Evolutionary conservation across 2,113 vertebrate genomes (phyloP), one percentile per base, ranked within the genome.

Genomic region (Clarias magur): DNA sequence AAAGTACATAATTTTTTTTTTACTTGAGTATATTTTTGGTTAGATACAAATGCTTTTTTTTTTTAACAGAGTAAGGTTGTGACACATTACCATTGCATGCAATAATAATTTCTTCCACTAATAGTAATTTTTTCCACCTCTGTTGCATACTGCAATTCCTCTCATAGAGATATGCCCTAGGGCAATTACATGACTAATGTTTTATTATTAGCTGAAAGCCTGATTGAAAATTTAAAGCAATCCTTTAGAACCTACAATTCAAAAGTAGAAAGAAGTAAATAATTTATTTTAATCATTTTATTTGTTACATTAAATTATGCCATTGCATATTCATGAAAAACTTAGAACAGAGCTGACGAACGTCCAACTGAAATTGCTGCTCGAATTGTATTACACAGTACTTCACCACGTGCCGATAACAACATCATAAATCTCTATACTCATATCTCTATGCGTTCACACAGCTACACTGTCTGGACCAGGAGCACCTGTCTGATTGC

Each of bases 321-420:
- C 13, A 16, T 59, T 59, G 15, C 15, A 59, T 16, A 17, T 4
- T 59, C 57, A 59, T 59, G 57, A 15, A 59, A 59, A 15, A 59
- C 4, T 3, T 59, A 15, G 57, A 15, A 59, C 57, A 59, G 57
- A 16, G 15, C 57, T 59, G 34, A 38, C 34, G 34, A 38, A 38
- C 34, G 0, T 38, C 34, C 34, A 38, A 38, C 34, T 38, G 34
- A 38, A 38, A 38, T 38, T 38, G 34, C 34, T 38, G 34, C 2
- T 38, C 34, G 48, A 48, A 48, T 48, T 48, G 48, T 48, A 8
- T 48, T 48, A 48, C 3, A 38, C 34, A 38, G 34, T 48, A 48
- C 30, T 72, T 9, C 54, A 88, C 86, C 86, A 83, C 34, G 59
- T 88, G 90, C 72, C 57, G 23, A 65, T 80, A 30, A 27, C 27